Conservation (phyloP, 2,888 invertebrate species). For the Bellardia pandia region DNA sequence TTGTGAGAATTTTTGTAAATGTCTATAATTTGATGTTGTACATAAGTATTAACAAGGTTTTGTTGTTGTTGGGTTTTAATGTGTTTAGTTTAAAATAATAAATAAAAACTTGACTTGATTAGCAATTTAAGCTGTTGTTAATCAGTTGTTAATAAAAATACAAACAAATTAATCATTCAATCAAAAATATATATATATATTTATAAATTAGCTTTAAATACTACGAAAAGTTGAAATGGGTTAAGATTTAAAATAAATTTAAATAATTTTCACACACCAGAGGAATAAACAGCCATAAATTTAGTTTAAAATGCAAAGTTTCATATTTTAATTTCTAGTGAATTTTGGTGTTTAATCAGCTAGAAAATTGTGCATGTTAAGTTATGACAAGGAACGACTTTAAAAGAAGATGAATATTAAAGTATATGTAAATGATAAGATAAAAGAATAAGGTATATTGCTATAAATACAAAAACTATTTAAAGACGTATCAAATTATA, state of each 20-base stretch:
- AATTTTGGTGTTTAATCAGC: conserved; percentile 53
- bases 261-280: conserved; percentile 34
- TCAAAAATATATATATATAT: conserved; percentile 40
- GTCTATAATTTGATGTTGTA: conserved; percentile 28
- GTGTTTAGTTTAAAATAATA: neutral
- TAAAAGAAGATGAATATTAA: neutral
- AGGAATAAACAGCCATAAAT: neutral
- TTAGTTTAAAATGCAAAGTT: conserved; percentile 16
- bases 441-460: no score
- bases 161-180: conserved; percentile 54
- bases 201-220: neutral
- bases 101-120: conserved; percentile 47
- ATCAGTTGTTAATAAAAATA: conserved; percentile 26
- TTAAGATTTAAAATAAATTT: conserved; percentile 6
- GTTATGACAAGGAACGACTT: neutral
- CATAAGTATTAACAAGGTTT: conserved; percentile 33
- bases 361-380: conserved; percentile 67
- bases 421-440: neutral
- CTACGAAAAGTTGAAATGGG: neutral
- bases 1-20: conserved; percentile 23
- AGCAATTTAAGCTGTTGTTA: conserved; percentile 20
- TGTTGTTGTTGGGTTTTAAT: neutral
- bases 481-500: no score
- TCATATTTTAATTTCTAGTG: conserved; percentile 57
- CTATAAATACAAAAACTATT: no score